Percentiles rank a stretch among this genome's conserved stretches.
phyloP scores from a whole-genome alignment of 2,113 vertebrate species.

The Crotalus viridis region DNA sequence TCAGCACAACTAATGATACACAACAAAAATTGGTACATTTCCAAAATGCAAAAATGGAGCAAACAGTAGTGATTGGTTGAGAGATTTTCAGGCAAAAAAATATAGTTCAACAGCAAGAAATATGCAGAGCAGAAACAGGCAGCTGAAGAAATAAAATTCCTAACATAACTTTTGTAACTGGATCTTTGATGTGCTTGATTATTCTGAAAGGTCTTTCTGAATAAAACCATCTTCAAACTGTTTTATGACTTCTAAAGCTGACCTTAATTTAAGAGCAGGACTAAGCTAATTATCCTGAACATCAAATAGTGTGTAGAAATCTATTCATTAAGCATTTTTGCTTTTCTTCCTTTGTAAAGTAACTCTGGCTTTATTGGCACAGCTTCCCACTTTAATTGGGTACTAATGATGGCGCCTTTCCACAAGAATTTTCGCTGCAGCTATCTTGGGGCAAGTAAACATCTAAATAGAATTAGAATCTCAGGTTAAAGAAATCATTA shows the following conservation, averaged over 20 bases:
- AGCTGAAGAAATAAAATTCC: neutral
- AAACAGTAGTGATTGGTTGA: neutral
- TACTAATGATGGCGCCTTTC: slow-evolving; percentile 67
- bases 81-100: neutral
- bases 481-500: slow-evolving; percentile 50
- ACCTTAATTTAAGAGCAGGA: slow-evolving; percentile 52
- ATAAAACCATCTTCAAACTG: slow-evolving; percentile 56
- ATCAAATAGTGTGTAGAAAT: slow-evolving; percentile 76
- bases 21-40: neutral
- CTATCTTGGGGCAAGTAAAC: slow-evolving; percentile 61
- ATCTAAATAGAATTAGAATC: slow-evolving; percentile 62
- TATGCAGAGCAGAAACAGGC: neutral
- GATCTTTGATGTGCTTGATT: slow-evolving; percentile 31
- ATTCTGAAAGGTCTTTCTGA: slow-evolving; percentile 43
- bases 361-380: slow-evolving; percentile 62
- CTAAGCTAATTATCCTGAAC: slow-evolving; percentile 78
- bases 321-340: slow-evolving; percentile 64
- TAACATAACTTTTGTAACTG: slow-evolving; percentile 1
- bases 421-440: slow-evolving; percentile 36
- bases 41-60: neutral
- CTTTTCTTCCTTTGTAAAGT: slow-evolving; percentile 53
- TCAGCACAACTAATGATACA: neutral
- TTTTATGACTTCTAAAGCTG: slow-evolving; percentile 45
- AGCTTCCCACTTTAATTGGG: slow-evolving; percentile 68
- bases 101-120: neutral